Conservation (phyloP, 2,113 vertebrate species). For the Grammomys surdaster region DNA sequence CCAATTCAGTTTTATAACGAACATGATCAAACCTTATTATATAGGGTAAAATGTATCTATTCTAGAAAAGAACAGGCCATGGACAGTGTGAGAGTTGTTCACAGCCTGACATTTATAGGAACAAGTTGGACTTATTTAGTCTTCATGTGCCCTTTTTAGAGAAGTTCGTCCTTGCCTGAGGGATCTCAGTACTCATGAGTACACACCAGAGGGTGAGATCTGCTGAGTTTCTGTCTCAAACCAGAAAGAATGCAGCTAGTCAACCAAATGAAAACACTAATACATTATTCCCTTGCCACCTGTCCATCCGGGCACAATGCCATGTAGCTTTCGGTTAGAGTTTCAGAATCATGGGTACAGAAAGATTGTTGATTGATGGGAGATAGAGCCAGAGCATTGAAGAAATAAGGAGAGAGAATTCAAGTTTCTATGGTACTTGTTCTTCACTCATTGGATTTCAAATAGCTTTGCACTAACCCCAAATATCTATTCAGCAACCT, state of each 20-base stretch:
- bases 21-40: not conserved
- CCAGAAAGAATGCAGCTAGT: not conserved
- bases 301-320: not conserved
- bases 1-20: not conserved
- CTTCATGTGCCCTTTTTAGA: not conserved
- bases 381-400: not conserved
- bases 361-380: not conserved
- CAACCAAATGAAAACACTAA: constrained; percentile 19
- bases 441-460: constrained; percentile 22
- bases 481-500: not conserved
- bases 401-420: constrained; percentile 4
- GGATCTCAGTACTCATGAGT: not conserved
- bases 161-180: constrained; percentile 43
- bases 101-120: not conserved
- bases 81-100: not conserved
- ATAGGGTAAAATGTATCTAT: not conserved
- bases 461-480: not conserved
- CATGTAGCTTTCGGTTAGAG: constrained; percentile 7
- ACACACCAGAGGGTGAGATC: not conserved
- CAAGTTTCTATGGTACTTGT: not conserved
- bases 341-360: constrained; percentile 19
- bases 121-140: not conserved
- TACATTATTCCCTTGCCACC: not conserved
- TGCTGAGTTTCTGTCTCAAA: constrained; percentile 55
- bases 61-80: not conserved